Conservation (phyloP, 2,797 vertebrate genomes). For the Dendrocincla fuliginosa region DNA sequence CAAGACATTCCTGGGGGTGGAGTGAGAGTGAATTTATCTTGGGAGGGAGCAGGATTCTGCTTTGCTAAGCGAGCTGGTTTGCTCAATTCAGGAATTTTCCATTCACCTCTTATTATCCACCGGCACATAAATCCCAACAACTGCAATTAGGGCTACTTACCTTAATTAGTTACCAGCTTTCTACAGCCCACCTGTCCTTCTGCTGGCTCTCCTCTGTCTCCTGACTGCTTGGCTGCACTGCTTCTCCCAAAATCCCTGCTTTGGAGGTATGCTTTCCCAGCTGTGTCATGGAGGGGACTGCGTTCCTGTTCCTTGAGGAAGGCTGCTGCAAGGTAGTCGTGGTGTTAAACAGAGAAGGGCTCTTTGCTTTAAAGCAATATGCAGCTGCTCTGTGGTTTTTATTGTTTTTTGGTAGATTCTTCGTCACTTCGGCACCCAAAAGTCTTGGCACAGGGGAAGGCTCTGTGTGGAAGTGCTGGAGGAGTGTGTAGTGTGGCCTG, state of each 20-base stretch:
- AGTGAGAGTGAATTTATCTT: slow-evolving; percentile 60
- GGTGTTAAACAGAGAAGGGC: not conserved
- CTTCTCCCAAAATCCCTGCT: slow-evolving; percentile 35
- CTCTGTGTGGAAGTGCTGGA: not conserved
- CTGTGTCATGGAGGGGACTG: not conserved
- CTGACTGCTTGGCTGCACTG: not conserved
- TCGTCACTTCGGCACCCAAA: not conserved
- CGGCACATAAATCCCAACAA: not conserved
- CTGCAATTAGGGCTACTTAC: not conserved
- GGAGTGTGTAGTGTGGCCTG: not conserved
- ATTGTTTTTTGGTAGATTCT: not conserved
- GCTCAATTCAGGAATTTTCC: slow-evolving; percentile 62
- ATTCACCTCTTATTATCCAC: not conserved
- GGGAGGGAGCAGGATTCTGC: slow-evolving; percentile 47
- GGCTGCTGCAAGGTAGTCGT: not conserved
- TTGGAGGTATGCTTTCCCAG: slow-evolving; percentile 13
- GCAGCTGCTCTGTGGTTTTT: fast-evolving
- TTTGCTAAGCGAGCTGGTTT: slow-evolving; percentile 39
- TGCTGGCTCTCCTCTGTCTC: not conserved
- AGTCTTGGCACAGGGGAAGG: not conserved
- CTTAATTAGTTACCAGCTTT: not conserved
- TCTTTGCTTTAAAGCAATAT: not conserved
- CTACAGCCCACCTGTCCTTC: slow-evolving; percentile 19
- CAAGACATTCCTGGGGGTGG: slow-evolving; percentile 66
- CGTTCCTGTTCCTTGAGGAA: not conserved